Evolutionary conservation across 2,113 vertebrate species (phyloP).

Genomic region (Neolamprologus devosi): DNA sequence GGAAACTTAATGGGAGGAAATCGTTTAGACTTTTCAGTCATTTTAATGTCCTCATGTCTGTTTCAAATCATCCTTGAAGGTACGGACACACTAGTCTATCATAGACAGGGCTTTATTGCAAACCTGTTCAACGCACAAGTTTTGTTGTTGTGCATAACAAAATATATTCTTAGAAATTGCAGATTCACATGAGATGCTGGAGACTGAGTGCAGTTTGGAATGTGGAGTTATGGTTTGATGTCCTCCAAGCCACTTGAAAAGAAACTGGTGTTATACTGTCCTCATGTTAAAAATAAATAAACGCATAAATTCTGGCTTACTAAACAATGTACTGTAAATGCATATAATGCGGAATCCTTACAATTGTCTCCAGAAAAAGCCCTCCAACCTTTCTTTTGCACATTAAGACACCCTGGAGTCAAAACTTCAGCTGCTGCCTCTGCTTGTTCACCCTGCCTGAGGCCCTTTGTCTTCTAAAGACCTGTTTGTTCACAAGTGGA

Average conservation of each 20-base stretch:
- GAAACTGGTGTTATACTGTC: neutral
- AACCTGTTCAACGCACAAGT: neutral
- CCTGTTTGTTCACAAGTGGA: conserved; percentile 62
- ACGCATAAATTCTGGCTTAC: neutral
- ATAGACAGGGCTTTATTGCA: conserved; percentile 14
- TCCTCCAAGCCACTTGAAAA: neutral
- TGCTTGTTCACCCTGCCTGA: conserved; percentile 54
- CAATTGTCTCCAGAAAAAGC: conserved; percentile 10
- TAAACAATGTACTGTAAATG: neutral
- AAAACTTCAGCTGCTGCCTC: conserved; percentile 47
- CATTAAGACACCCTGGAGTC: conserved; percentile 40
- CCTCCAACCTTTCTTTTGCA: conserved; percentile 38
- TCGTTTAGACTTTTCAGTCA: conserved; percentile 68
- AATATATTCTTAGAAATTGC: neutral
- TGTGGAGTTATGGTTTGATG: neutral
- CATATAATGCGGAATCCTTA: neutral
- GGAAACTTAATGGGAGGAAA: conserved; percentile 72
- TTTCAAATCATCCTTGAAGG: conserved; percentile 57
- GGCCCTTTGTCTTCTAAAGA: conserved; percentile 60
- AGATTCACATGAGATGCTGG: neutral
- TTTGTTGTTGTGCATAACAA: neutral
- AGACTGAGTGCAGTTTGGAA: neutral
- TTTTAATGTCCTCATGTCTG: conserved; percentile 69
- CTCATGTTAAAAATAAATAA: neutral
- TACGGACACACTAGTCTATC: neutral